Conservation (phyloP, 2,888 invertebrate species). For the Diadegma fenestrale region DNA sequence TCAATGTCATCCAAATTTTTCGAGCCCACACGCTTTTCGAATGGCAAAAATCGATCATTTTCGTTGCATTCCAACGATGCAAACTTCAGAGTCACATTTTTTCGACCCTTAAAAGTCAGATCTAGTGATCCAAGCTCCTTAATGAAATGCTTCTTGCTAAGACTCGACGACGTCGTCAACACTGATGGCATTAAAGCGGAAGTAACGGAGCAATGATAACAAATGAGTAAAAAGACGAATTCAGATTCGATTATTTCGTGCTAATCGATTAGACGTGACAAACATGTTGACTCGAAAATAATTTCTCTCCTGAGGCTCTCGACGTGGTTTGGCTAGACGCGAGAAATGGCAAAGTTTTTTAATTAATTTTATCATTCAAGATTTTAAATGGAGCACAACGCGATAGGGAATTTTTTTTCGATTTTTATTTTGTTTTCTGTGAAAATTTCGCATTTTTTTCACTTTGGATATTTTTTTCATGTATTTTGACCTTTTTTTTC, state of each 20-base stretch:
- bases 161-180: background rate
- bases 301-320: conserved; percentile 19
- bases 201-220: conserved; percentile 17
- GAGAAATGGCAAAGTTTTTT: conserved; percentile 9
- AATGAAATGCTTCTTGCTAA: no score
- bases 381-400: conserved; percentile 45
- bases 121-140: no score
- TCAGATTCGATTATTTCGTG: background rate
- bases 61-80: no score
- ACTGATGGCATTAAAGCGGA: conserved; percentile 23
- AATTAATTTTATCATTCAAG: conserved; percentile 31
- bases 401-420: conserved; percentile 12
- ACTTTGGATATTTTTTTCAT: background rate
- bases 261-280: background rate
- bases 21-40: no score
- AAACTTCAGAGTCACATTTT: no score
- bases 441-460: background rate
- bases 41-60: no score
- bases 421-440: background rate
- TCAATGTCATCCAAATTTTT: no score
- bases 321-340: conserved; percentile 7
- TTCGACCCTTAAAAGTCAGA: no score
- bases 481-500: background rate
- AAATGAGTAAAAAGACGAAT: background rate
- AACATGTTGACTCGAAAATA: conserved; percentile 24